Conservation (phyloP, 2,797 vertebrate species). For the Spheniscus humboldti region DNA sequence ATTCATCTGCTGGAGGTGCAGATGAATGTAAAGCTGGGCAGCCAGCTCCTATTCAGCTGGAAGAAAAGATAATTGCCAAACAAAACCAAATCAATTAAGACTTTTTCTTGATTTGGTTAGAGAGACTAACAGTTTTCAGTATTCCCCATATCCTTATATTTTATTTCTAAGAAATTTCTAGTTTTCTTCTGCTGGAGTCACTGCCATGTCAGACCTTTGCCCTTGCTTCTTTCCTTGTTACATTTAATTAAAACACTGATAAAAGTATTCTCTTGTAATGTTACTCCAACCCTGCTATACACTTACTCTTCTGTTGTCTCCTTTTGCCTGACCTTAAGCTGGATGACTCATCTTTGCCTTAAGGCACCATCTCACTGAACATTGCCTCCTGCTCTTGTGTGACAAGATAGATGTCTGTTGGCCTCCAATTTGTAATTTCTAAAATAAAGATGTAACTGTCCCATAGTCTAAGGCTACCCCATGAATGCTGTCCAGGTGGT, state of each 20-base stretch:
- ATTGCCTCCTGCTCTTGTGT: neutral
- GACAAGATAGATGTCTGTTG: neutral
- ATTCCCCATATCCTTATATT: neutral
- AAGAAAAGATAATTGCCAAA: neutral
- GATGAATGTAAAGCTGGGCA: neutral
- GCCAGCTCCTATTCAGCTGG: neutral
- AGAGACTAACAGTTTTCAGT: neutral
- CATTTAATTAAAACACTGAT: neutral
- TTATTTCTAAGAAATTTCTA: neutral
- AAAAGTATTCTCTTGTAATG: neutral
- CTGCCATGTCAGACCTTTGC: neutral
- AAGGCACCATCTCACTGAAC: neutral
- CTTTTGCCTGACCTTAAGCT: neutral
- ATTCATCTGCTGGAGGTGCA: neutral
- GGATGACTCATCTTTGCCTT: neutral
- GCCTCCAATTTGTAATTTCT: neutral
- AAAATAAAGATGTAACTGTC: neutral
- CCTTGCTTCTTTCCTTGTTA: neutral
- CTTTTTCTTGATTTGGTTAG: neutral
- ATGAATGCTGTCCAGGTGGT: neutral
- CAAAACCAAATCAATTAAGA: neutral
- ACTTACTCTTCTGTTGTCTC: neutral
- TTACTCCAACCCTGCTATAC: neutral
- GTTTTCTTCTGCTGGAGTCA: neutral
- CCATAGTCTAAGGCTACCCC: neutral